Percentiles rank a stretch among this genome's conserved stretches.
Evolutionary conservation across 2,113 vertebrate species (phyloP).

Genomic region (Amphiprion ocellaris): DNA sequence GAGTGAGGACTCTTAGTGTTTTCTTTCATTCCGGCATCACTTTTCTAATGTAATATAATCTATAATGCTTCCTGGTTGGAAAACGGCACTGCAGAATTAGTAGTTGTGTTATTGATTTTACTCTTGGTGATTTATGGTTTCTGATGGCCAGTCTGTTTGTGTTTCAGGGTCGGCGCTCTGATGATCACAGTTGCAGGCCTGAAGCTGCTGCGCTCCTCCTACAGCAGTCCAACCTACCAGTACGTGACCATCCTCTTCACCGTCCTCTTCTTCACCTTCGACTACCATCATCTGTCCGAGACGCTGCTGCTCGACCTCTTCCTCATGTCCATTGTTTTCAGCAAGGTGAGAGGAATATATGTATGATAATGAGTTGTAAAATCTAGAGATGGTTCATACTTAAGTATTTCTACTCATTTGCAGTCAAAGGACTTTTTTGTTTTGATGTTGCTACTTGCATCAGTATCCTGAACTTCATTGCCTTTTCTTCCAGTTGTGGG

Average conservation of each 20-base stretch:
- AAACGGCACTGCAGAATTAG: too few species aligned
- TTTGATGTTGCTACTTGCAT: neutral
- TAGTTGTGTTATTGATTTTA: too few species aligned
- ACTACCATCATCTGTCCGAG: conserved; percentile 95
- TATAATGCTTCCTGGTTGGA: too few species aligned
- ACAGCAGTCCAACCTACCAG: conserved; percentile 96
- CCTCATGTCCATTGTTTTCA: conserved; percentile 98
- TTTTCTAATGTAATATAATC: too few species aligned
- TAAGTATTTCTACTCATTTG: too few species aligned
- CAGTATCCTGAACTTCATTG: neutral
- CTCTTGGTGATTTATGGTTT: neutral
- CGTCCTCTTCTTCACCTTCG: conserved; percentile 98
- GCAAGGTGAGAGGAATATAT: conserved; percentile 86
- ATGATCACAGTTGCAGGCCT: conserved; percentile 96
- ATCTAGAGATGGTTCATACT: too few species aligned
- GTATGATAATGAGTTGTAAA: neutral
- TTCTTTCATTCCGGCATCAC: too few species aligned
- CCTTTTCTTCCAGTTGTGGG: conserved; percentile 89
- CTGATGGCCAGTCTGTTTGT: neutral
- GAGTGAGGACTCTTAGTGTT: conserved; percentile 80
- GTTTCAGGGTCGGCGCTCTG: conserved; percentile 91
- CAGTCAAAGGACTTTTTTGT: neutral
- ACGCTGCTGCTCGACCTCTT: conserved; percentile 98
- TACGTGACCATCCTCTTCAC: conserved; percentile 97
- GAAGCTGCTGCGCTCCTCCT: conserved; percentile 96